Base-by-base conservation (phyloP, 2,888 invertebrate species). In the Ophion ellenae region DNA sequence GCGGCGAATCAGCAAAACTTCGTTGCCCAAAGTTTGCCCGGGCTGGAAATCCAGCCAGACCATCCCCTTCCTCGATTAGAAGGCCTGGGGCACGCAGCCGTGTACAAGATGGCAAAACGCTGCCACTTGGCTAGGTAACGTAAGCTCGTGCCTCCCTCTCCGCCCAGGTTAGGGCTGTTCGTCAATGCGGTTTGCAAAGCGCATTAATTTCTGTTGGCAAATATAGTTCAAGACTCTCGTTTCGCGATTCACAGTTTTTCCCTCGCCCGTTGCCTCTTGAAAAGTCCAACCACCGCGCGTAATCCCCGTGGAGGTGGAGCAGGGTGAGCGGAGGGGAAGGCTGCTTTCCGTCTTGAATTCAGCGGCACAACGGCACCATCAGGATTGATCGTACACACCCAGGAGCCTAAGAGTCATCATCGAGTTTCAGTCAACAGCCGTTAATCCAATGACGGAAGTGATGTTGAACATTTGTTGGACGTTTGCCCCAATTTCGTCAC, bases 391-490 rank as follows among this genome's bases (percentile, higher is more conserved):
- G 47, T 53, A 53, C 53, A 53, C 53, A 53, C 53, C 53, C 53
- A 53, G 53, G 70, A 70, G 53, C 28, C 24, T 17, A 28, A 28
- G 32, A 70, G 17, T 53, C 28, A 70, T 70, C 70, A 70, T 70
- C 32, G 28, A 70, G 17, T 17, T 67, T 32, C 28, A 53, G 53
- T 28, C 53, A 32, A 53, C 28, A 70, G 47, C 47, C 28, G 45
- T 69, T 47, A 24, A 69, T 69, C 47, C 69, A 24, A 53, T 28
- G 53, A 32, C 53, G 53, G 53, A 70, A 70, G 32, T 70, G 28
- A 70, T 70, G 53, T 70, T 53, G 70, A 70, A 70, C 28, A 70
- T 70, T 70, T 70, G 28, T 70, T 70, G 47, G 53, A 70, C 11
- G 28, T 70, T 70, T n/a, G 70, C 47, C n/a, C 53, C 28, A 53